These are phyloP conservation scores for Dione vanillae DNA, from an alignment of 2,888 invertebrate genomes.

Conservation along the genomic window DNA sequence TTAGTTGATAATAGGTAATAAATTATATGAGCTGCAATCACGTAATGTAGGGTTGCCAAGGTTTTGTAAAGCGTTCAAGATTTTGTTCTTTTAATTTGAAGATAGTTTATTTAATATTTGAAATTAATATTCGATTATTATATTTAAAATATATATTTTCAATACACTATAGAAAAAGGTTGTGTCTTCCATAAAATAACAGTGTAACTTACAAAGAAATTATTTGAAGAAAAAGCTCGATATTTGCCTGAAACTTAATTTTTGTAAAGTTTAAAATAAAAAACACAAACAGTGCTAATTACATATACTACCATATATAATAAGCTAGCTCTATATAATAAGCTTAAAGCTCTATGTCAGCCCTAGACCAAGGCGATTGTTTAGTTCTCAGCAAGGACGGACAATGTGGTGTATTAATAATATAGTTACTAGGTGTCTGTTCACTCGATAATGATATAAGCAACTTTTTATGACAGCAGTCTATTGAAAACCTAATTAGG, in stretches of 20 bases:
- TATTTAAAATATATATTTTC: no score
- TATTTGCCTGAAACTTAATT: no score
- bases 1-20: conserved; percentile 55
- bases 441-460: conserved; percentile 26
- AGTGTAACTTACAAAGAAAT: no score
- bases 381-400: conserved; percentile 26
- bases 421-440: conserved; percentile 19
- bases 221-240: no score
- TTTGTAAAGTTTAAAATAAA: no score
- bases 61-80: neutral
- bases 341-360: neutral
- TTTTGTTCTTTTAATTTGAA: neutral
- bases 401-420: conserved; percentile 30
- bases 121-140: no score
- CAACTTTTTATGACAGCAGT: conserved; percentile 21
- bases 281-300: no score
- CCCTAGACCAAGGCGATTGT: conserved; percentile 32
- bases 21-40: conserved; percentile 49
- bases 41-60: conserved; percentile 32
- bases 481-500: conserved; percentile 17
- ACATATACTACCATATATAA: neutral
- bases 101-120: no score
- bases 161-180: no score
- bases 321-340: no score
- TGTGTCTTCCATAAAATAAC: no score